Percentiles rank a stretch among this genome's conserved stretches.
phyloP scores from a whole-genome alignment of 2,797 vertebrate species.

The Myotis myotis region DNA sequence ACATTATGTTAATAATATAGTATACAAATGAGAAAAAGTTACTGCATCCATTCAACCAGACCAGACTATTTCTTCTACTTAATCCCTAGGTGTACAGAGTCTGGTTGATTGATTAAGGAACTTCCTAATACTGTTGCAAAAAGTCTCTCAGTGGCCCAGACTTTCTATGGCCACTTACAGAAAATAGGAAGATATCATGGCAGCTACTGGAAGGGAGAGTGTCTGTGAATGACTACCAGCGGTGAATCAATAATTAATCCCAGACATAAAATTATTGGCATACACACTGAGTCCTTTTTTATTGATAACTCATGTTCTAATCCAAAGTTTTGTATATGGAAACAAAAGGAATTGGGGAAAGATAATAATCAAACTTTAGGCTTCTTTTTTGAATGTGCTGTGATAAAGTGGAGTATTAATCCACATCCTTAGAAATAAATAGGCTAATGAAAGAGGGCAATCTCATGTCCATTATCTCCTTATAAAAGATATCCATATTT shows the following conservation, averaged over 20 bases:
- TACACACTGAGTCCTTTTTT: slow-evolving; percentile 35
- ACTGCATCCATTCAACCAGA: not conserved
- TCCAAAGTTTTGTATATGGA: not conserved
- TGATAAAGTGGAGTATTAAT: not conserved
- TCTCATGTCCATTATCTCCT: not conserved
- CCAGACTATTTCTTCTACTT: not conserved
- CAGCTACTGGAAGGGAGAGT: slow-evolving; percentile 66
- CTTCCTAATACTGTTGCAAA: not conserved
- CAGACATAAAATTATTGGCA: slow-evolving; percentile 6
- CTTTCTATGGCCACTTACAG: slow-evolving; percentile 53
- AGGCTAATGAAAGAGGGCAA: not conserved
- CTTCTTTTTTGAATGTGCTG: not conserved
- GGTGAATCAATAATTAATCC: slow-evolving; percentile 50
- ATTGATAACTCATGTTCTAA: not conserved
- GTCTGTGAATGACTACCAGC: slow-evolving; percentile 46
- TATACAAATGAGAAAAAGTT: not conserved
- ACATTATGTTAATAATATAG: not conserved
- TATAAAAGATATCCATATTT: not conserved
- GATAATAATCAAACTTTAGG: not conserved
- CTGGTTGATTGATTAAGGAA: not conserved
- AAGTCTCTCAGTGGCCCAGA: not conserved
- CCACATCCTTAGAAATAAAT: not conserved
- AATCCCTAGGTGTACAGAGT: not conserved
- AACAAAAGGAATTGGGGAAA: not conserved
- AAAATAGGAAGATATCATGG: slow-evolving; percentile 57